phyloP scores from a whole-genome alignment of 2,888 invertebrate species.

The Ligdia adustata region DNA sequence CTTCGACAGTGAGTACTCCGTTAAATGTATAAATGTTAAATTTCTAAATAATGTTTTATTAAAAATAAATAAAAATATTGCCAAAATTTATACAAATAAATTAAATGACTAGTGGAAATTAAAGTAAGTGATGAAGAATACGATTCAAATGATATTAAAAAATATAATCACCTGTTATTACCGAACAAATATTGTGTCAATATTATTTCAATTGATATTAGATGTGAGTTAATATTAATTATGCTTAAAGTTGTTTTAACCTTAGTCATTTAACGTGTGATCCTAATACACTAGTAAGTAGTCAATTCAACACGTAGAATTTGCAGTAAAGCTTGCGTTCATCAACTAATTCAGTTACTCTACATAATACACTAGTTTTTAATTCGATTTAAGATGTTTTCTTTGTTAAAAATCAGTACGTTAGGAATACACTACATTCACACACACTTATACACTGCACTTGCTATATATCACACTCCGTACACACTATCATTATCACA shows the following conservation, averaged over 20 bases:
- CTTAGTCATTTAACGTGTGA: constrained; percentile 63
- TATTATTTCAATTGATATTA: too few species aligned
- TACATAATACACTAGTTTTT: constrained; percentile 67
- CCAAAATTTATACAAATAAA: too few species aligned
- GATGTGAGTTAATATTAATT: too few species aligned
- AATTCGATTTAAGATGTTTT: constrained; percentile 75
- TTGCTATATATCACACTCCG: constrained; percentile 37
- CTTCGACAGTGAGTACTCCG: constrained; percentile 96
- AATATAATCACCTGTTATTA: too few species aligned
- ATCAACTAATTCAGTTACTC: constrained; percentile 76
- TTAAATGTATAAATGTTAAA: too few species aligned
- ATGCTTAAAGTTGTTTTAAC: constrained; percentile 56
- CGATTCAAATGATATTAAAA: not conserved
- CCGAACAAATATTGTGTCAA: too few species aligned
- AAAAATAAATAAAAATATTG: too few species aligned
- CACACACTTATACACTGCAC: constrained; percentile 32
- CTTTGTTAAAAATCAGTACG: constrained; percentile 53
- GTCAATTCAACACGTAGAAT: constrained; percentile 64
- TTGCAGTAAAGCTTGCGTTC: constrained; percentile 77
- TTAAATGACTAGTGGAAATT: too few species aligned
- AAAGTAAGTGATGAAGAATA: too few species aligned
- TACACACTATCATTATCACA: constrained; percentile 22
- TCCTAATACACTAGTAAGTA: constrained; percentile 62
- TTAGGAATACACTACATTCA: constrained; percentile 27
- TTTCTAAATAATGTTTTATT: not conserved